These are phyloP conservation scores for Hippopotamyrus pictus DNA, from an alignment of 2,797 vertebrate species.

Conservation along the genomic window DNA sequence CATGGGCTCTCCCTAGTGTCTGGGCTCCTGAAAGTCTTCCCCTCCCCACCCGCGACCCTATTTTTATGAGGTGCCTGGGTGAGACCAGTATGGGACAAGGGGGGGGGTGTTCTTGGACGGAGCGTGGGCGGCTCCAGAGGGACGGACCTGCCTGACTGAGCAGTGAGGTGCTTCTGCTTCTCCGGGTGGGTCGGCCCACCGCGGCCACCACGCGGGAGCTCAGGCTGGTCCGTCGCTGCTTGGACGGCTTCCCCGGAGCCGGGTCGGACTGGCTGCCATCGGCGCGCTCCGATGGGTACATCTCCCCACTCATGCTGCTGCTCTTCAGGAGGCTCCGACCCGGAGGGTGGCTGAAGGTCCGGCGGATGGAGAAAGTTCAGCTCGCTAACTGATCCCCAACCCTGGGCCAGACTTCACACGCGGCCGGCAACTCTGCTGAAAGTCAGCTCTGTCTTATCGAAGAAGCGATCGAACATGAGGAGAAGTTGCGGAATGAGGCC, in stretches of 20 bases:
- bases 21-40: background rate
- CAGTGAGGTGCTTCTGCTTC: conserved; percentile 91
- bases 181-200: conserved; percentile 74
- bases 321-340: conserved; percentile 88
- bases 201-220: conserved; percentile 94
- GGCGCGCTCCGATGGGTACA: conserved; percentile 86
- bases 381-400: background rate
- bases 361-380: background rate
- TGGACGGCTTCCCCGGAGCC: conserved; percentile 84
- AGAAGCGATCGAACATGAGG: too few relatives aligned
- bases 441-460: background rate
- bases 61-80: background rate
- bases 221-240: conserved; percentile 90
- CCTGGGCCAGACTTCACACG: background rate
- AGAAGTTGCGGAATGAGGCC: background rate
- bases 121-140: background rate
- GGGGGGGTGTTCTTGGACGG: background rate
- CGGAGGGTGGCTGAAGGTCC: conserved; percentile 69
- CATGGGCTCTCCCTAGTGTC: background rate
- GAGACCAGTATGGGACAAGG: background rate
- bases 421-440: too few relatives aligned
- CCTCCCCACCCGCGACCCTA: background rate
- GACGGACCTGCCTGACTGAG: conserved; percentile 87
- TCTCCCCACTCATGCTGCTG: conserved; percentile 93
- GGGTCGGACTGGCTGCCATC: conserved; percentile 98